Evolutionary conservation across 2,113 vertebrate genomes (phyloP).

Genomic region (Elephantulus edwardii): DNA sequence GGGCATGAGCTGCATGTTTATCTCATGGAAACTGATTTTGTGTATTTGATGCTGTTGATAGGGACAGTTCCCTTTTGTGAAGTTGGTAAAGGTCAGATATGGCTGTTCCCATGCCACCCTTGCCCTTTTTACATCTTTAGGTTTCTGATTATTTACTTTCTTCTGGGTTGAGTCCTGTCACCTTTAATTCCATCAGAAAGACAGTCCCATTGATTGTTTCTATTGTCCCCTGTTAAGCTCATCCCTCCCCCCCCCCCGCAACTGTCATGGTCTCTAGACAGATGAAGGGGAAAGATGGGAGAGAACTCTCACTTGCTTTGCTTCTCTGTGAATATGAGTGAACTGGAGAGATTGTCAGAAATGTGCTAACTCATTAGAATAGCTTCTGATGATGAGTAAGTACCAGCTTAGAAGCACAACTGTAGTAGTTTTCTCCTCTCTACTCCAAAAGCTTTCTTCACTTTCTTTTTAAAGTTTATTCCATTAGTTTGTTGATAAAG

Average conservation of each 20-base stretch:
- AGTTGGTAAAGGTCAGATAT: too few relatives aligned
- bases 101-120: too few relatives aligned
- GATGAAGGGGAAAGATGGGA: too few relatives aligned
- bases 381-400: neutral
- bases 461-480: neutral
- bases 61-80: too few relatives aligned
- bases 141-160: neutral
- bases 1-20: too few relatives aligned
- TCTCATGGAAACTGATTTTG: too few relatives aligned
- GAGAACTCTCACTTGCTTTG: neutral
- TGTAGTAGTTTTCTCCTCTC: neutral
- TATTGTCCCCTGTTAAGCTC: neutral
- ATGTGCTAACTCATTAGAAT: neutral
- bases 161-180: neutral
- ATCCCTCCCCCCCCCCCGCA: neutral
- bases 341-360: neutral
- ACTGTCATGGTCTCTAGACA: neutral
- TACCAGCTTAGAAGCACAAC: neutral
- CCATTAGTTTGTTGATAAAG: neutral
- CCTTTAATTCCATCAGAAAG: neutral
- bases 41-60: too few relatives aligned
- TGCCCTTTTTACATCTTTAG: too few relatives aligned
- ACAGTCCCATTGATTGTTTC: neutral
- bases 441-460: neutral
- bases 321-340: neutral